Conservation (phyloP, 2,888 invertebrate genomes). For the Xanthia togata region DNA sequence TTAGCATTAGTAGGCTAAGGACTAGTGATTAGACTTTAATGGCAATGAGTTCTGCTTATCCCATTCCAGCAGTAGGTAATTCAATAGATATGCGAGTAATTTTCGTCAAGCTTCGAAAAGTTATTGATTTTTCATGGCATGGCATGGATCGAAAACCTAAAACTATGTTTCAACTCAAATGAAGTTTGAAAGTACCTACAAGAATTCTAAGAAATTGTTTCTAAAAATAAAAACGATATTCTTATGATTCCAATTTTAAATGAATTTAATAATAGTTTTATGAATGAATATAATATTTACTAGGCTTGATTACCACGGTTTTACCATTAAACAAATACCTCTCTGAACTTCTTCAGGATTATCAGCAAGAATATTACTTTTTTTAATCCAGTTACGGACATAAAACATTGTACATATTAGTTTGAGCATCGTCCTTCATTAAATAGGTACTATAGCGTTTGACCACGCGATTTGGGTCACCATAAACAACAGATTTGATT, state of each 20-base stretch:
- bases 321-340: no score
- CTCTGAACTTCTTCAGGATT: not conserved
- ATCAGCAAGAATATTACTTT: not conserved
- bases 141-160: no score
- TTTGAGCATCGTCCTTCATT: not conserved
- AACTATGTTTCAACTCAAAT: no score
- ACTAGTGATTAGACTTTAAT: conserved; percentile 2
- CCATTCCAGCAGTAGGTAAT: not conserved
- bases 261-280: no score
- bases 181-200: no score
- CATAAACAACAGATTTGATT: conserved; percentile 44
- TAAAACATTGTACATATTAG: not conserved
- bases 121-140: not conserved
- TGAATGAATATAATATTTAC: no score
- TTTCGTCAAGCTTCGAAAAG: not conserved
- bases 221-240: no score
- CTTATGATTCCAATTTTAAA: no score
- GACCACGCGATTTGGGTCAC: conserved; percentile 29
- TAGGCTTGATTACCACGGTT: no score
- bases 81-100: not conserved
- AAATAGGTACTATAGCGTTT: not conserved
- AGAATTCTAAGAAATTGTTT: no score
- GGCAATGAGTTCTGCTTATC: conserved; percentile 16
- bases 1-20: conserved; percentile 29
- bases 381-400: no score